Evolutionary conservation across 1,140 invertebrate genomes (phyloP), one percentile per base, ranked within the genome.

Genomic region (Ylistrum balloti): DNA sequence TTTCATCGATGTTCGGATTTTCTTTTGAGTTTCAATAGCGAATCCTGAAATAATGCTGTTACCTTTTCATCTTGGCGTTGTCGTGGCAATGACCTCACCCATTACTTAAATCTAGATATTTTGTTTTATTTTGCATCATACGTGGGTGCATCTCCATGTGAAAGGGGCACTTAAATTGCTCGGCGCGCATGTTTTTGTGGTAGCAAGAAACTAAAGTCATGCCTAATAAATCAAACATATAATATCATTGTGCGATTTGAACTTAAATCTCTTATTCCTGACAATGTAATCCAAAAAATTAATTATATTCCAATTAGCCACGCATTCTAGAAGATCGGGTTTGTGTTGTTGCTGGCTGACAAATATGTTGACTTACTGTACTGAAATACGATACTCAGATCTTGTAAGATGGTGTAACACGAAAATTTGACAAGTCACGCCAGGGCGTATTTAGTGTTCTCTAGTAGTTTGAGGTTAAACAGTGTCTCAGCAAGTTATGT

Each of bases 381-480:
- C 22, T 74, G 56, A 74, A n/a, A 74, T 11, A 74, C n/a, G 56
- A 74, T 74, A 74, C 28, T 74, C 22, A 28, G n/a, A 28, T 74
- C n/a, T 74, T 74, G 22, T 28, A 74, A 74, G 56, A 74, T 28
- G 56, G n/a, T n/a, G n/a, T 11, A 74, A 74, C 56, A 74, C 56
- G 56, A 74, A 74, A 74, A 74, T 74, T 74, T 74, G 56, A 74
- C 56, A 74, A 74, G 56, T 74, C 56, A 74, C 56, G 56, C 56
- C 56, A 74, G 17, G 1, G 22, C 56, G 56, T 74, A 74, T 74
- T 74, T 74, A 74, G 56, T 74, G 56, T 74, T 74, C n/a, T n/a
- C 20, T n/a, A 1, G 7, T n/a, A 5, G 5, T 5, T 17, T 28
- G 56, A n/a, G 56, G 56, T 74, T 74, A 74, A 74, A 74, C 56